Evolutionary conservation across 92 coral and sea anemone species (phyloP).

Genomic region (Epizoanthus stellaris): DNA sequence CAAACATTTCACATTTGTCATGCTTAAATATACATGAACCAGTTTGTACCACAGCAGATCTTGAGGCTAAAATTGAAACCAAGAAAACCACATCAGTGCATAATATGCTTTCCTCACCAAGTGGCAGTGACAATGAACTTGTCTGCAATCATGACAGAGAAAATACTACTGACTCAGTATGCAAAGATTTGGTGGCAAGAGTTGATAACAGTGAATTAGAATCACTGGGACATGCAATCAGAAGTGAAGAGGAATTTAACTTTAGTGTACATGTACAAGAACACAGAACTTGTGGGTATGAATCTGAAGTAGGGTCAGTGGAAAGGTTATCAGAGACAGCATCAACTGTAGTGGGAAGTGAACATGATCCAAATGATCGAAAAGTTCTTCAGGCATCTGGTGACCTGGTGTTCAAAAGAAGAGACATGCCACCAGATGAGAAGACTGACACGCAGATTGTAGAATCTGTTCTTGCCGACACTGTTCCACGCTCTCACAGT

Average conservation of each 20-base stretch:
- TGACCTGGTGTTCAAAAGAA: neutral
- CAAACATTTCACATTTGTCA: too few species aligned
- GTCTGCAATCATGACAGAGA: neutral
- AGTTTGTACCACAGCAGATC: neutral
- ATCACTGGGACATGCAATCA: neutral
- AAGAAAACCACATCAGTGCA: neutral
- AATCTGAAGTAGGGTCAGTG: neutral
- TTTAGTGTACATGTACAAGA: neutral
- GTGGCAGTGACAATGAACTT: neutral
- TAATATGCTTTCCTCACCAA: neutral
- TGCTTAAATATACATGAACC: too few species aligned
- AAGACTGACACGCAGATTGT: neutral
- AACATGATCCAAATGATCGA: neutral
- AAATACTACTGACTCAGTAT: neutral
- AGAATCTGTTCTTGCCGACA: neutral
- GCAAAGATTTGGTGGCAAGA: neutral
- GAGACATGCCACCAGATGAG: neutral
- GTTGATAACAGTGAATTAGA: neutral
- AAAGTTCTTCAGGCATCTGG: neutral
- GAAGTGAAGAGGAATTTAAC: neutral
- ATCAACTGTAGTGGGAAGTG: neutral
- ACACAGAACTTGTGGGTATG: neutral
- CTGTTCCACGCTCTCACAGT: neutral
- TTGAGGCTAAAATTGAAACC: neutral
- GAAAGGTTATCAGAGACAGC: neutral